phyloP scores from a whole-genome alignment of 2,888 invertebrate species.

The Tachina lurida region DNA sequence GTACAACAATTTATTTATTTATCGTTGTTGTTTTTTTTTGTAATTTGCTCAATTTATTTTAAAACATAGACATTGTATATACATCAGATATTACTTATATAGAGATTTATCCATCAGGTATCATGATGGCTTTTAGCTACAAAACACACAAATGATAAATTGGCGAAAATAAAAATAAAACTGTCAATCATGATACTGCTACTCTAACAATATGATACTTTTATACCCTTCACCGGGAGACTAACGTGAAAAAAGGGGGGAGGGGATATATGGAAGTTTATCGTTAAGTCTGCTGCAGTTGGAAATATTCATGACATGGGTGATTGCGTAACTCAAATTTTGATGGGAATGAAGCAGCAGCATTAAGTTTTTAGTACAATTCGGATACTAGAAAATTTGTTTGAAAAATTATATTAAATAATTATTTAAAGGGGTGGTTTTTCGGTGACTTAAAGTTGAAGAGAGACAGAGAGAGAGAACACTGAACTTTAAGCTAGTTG shows the following conservation, averaged over 20 bases:
- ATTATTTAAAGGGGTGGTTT: no score
- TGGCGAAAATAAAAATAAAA: constrained; percentile 18
- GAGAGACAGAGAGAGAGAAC: no score
- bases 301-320: background rate
- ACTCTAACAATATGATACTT: constrained; percentile 20
- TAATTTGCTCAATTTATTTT: constrained; percentile 43
- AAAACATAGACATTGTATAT: background rate
- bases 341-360: background rate
- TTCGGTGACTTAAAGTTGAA: no score
- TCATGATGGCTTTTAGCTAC: constrained; percentile 42
- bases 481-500: no score
- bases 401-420: background rate
- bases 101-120: constrained; percentile 46
- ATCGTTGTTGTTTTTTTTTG: background rate
- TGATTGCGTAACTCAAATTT: background rate
- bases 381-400: background rate
- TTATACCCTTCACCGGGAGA: background rate
- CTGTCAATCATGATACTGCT: constrained; percentile 58
- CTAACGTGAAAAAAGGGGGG: background rate
- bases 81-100: background rate
- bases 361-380: background rate
- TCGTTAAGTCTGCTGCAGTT: background rate
- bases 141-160: background rate
- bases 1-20: background rate
- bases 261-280: background rate